These are phyloP conservation scores for Schizaphis graminum DNA, from an alignment of 2,888 invertebrate genomes.

Conservation along the genomic window DNA sequence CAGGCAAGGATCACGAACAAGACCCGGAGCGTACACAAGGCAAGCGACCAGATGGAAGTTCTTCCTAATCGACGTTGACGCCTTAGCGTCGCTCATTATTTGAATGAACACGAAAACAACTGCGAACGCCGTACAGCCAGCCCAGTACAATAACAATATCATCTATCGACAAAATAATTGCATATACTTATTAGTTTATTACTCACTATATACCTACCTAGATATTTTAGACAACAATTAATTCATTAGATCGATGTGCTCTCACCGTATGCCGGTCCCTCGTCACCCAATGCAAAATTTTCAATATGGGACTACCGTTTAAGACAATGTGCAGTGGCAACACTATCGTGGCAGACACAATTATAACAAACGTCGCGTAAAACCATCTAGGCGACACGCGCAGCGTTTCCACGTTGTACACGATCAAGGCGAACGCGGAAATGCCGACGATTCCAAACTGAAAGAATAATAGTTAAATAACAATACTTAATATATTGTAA, in stretches of 20 bases:
- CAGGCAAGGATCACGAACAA: constrained; percentile 79
- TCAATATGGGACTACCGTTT: constrained; percentile 73
- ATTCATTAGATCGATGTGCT: constrained; percentile 58
- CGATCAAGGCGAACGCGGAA: constrained; percentile 71
- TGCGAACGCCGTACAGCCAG: constrained; percentile 73
- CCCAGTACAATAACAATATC: constrained; percentile 71
- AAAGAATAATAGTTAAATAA: constrained; percentile 67
- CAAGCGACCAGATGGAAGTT: constrained; percentile 86
- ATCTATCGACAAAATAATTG: constrained; percentile 63
- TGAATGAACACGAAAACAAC: constrained; percentile 74
- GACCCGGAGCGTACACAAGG: constrained; percentile 84
- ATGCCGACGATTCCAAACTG: constrained; percentile 72
- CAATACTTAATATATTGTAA: neutral
- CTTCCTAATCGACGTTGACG: constrained; percentile 82
- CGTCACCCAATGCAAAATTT: constrained; percentile 74
- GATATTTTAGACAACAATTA: neutral
- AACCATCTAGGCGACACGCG: constrained; percentile 71
- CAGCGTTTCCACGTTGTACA: constrained; percentile 71
- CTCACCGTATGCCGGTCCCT: constrained; percentile 72
- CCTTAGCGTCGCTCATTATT: constrained; percentile 74
- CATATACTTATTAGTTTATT: neutral
- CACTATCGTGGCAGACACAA: constrained; percentile 72
- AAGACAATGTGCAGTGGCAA: constrained; percentile 73
- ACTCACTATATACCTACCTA: neutral
- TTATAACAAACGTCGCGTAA: constrained; percentile 71